Evolutionary conservation across 2,797 vertebrate species (phyloP).

Genomic region (Hylomyscus alleni): DNA sequence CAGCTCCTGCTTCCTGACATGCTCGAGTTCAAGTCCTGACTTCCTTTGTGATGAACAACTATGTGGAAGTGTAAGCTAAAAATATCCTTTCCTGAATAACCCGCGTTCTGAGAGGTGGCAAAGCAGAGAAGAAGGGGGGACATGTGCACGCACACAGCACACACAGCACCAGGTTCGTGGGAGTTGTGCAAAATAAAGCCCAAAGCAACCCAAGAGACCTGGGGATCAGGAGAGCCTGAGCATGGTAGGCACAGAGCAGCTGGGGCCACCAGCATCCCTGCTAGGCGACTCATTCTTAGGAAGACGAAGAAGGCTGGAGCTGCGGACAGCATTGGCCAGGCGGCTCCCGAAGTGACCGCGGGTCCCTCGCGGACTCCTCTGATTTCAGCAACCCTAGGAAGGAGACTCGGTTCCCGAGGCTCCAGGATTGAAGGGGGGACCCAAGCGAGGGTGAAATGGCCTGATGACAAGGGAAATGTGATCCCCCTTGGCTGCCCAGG

Average conservation of each 20-base stretch:
- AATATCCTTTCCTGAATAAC: too few relatives aligned
- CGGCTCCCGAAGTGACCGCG: constrained; percentile 77
- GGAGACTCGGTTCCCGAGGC: constrained; percentile 72
- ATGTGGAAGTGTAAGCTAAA: too few relatives aligned
- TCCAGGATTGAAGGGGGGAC: constrained; percentile 78
- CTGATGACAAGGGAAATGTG: constrained; percentile 91
- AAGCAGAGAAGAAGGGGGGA: constrained; percentile 75
- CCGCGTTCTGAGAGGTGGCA: constrained; percentile 83
- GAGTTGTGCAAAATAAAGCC: constrained; percentile 57
- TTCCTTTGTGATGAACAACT: too few relatives aligned
- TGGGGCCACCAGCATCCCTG: constrained; percentile 77
- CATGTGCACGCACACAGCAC: constrained; percentile 66
- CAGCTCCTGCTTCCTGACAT: too few relatives aligned
- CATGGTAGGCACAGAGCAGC: constrained; percentile 59
- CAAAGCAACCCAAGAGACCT: constrained; percentile 54
- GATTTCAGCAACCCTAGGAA: constrained; percentile 80
- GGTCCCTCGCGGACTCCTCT: constrained; percentile 71
- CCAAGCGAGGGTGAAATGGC: constrained; percentile 86
- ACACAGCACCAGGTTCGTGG: constrained; percentile 56
- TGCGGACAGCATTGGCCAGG: constrained; percentile 72
- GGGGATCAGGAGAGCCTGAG: constrained; percentile 64
- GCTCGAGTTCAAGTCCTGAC: too few relatives aligned
- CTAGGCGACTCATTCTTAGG: constrained; percentile 53
- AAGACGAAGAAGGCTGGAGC: constrained; percentile 82
- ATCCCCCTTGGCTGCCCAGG: constrained; percentile 87